Base-by-base conservation (phyloP, 2,797 vertebrate species). In the Malacoraja senta region DNA sequence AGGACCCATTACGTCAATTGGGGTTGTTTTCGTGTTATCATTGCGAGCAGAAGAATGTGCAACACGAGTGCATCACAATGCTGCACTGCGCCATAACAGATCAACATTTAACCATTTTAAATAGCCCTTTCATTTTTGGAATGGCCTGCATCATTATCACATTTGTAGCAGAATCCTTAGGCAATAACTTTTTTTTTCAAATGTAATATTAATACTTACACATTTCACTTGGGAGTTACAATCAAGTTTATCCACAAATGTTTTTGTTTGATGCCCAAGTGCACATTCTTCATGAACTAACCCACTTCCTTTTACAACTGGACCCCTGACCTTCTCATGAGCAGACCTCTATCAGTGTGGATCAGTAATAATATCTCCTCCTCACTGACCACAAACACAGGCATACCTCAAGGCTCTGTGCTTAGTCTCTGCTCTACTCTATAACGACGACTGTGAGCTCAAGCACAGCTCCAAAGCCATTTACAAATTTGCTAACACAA, bases 1-100 rank as follows among this genome's bases (percentile, higher is more conserved):
- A 96, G 94, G 94, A 95, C 95, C 95, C 97, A 96, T 96, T 97
- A 98, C 97, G 97, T 98, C 98, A 99, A 97, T 97, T 95, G 95
- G 95, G 96, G 95, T 97, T 95, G 96, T 95, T 97, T 97, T 94
- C 95, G 96, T 96, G 96, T 96, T 96, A 96, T 97, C 96, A 95
- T 78, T 93, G 94, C 83, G 81, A 94, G 94, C 94, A 94, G 94
- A 95, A 96, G 95, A 95, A 80, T 21, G 72, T 68, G 35, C 32
- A 77, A 81, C 68, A 94, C 94, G 94, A 93, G 94, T 78, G 81
- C 72, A 93, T 91, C 35, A 29, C 72, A 74, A 44, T 91, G 74
- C 38, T 76, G 71, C 8, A 44, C 38, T 92, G 68, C 24, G 76
- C 7, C 53, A 3, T 44, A 74, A 3, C 24, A 65, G 35, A 35